Percentiles rank a stretch among this genome's conserved stretches.
These are phyloP conservation scores for Nycticorax nycticorax DNA, from an alignment of 2,113 vertebrate species.

Conservation along the genomic window DNA sequence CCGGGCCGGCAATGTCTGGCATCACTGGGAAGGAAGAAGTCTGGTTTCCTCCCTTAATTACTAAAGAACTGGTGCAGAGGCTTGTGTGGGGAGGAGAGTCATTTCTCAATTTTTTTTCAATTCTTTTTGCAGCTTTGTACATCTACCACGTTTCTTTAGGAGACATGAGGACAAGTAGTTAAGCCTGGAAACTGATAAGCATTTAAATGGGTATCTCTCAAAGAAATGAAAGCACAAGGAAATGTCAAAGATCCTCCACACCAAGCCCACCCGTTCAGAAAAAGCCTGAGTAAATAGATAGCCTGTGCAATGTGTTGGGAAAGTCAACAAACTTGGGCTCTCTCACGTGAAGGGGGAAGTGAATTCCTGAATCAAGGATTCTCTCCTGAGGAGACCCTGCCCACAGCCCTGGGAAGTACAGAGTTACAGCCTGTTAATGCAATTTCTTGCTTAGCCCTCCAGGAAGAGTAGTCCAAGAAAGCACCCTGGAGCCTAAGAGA, in stretches of 20 bases:
- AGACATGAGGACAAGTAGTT: not conserved
- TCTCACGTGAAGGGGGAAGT: not conserved
- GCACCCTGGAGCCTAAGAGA: not conserved
- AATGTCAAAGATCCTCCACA: not conserved
- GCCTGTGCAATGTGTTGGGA: not conserved
- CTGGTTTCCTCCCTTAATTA: conserved; percentile 73
- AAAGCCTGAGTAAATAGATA: conserved; percentile 57
- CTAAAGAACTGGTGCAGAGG: conserved; percentile 35
- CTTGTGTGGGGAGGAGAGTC: not conserved
- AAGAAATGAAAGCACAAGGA: not conserved
- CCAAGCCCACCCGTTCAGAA: not conserved
- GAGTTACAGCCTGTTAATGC: not conserved
- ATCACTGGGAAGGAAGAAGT: conserved; percentile 64
- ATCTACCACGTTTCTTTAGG: not conserved
- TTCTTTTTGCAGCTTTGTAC: not conserved
- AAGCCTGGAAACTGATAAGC: not conserved
- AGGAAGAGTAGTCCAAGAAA: not conserved
- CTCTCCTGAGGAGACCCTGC: conserved; percentile 11
- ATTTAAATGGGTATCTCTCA: not conserved
- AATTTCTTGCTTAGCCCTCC: not conserved
- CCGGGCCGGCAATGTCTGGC: not conserved
- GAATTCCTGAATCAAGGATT: conserved; percentile 29
- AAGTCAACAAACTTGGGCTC: not conserved
- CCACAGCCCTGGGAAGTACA: not conserved
- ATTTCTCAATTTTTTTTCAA: not conserved